Evolutionary conservation across 2,797 vertebrate genomes (phyloP), one percentile per base, ranked within the genome.

Genomic region (Steatocranus sp.): DNA sequence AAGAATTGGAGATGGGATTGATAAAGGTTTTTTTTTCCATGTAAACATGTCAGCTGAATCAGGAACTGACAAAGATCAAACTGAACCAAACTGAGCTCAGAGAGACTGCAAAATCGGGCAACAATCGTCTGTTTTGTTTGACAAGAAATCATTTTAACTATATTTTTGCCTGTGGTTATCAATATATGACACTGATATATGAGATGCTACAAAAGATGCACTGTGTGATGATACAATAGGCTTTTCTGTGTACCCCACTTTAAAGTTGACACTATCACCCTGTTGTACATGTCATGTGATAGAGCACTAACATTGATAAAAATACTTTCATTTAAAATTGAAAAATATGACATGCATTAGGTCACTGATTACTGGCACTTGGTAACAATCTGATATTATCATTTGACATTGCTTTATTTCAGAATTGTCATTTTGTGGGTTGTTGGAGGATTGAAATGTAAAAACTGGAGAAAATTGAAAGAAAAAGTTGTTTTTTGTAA

Each of bases 11-110:
- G 34, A 66, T 66, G 61, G 34, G 12, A 41, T 66, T 66, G 61
- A 66, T 41, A 23, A 66, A 41, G 7, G 18, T 0, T 0, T 3
- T 9, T 18, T 23, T 23, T 2, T 0, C 0, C 3, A 70, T 43
- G 14, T 2, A 46, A 27, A 46, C 8, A 27, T 27, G 38, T 27
- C 38, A 15, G 15, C 14, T 70, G 38, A 15, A 46, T 18, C 10
- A 11, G 34, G 18, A 36, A 63, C 8, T 41, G 61, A 23, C n/a
- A 23, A 41, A 41, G 23, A 46, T 46, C 9, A 18, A 5, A 46
- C 6, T 25, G 15, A 70, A 70, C 23, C 63, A 46, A 70, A 46
- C 15, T 27, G 23, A 66, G 61, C 36, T 23, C 36, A 66, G n/a
- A 23, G n/a, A 66, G n/a, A 27, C 66, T 15, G 23, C 38, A 18